A percentile compares a stretch with the other conserved stretches of the same genome.
Evolutionary conservation across 2,113 vertebrate species (phyloP).

Genomic region (Telmatochromis brichardi): DNA sequence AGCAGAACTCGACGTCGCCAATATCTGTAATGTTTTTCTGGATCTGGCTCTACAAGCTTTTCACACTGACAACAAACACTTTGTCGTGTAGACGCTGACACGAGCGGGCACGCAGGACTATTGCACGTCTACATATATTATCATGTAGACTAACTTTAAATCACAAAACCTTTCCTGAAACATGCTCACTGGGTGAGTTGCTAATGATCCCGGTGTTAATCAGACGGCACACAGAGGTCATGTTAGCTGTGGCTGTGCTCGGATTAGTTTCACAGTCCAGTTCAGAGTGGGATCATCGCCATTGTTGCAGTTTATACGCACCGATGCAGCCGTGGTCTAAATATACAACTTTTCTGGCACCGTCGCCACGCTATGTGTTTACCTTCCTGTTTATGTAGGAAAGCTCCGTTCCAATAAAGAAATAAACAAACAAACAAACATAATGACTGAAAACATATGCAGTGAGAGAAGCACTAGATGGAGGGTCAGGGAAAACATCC

Average conservation of each 20-base stretch:
- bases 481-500: not conserved
- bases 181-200: too few relatives aligned
- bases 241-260: not conserved
- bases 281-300: not conserved
- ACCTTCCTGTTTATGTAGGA: not conserved
- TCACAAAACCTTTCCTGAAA: not conserved
- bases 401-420: not conserved
- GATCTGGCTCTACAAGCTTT: not conserved
- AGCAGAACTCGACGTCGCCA: not conserved
- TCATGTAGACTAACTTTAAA: not conserved
- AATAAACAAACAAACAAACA: not conserved
- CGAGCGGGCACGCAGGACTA: not conserved
- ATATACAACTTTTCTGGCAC: too few relatives aligned
- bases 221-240: not conserved
- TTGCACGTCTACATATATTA: not conserved
- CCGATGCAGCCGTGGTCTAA: not conserved
- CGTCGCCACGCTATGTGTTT: not conserved
- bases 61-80: not conserved
- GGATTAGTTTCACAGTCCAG: not conserved
- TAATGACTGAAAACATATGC: not conserved
- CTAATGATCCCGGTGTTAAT: not conserved
- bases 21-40: conserved; percentile 31
- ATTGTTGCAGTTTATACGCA: not conserved
- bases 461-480: not conserved
- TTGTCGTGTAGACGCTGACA: not conserved